Percentiles rank a stretch among this genome's conserved stretches.
phyloP scores from a whole-genome alignment of 2,113 vertebrate species.

The Aythya baeri region DNA sequence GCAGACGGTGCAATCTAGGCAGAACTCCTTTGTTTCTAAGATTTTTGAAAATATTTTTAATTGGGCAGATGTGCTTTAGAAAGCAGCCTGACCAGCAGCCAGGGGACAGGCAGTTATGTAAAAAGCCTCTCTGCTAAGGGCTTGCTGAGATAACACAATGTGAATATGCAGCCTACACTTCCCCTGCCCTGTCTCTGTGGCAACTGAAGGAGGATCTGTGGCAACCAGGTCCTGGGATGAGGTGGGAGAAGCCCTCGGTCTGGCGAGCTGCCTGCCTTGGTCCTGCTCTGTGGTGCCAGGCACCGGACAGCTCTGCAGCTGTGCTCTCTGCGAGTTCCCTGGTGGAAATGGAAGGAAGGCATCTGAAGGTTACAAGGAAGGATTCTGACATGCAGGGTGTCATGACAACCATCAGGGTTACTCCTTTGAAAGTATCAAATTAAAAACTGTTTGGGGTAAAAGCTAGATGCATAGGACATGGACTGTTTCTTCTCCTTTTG shows the following conservation, averaged over 20 bases:
- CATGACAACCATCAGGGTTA: neutral
- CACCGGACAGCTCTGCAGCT: neutral
- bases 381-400: neutral
- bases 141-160: neutral
- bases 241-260: neutral
- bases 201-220: neutral
- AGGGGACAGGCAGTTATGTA: neutral
- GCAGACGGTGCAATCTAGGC: neutral
- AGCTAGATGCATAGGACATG: neutral
- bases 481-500: neutral
- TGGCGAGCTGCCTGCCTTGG: neutral
- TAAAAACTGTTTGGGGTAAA: neutral
- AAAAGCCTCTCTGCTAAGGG: neutral
- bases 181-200: neutral
- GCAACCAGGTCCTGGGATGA: neutral
- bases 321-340: neutral
- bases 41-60: neutral
- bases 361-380: neutral
- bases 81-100: neutral
- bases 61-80: neutral
- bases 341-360: neutral
- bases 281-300: fast-evolving
- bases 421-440: neutral
- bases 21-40: neutral
- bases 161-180: neutral